A percentile compares a stretch with the other conserved stretches of the same genome.
phyloP scores from a whole-genome alignment of 2,797 vertebrate genomes.

The Lerista edwardsae region DNA sequence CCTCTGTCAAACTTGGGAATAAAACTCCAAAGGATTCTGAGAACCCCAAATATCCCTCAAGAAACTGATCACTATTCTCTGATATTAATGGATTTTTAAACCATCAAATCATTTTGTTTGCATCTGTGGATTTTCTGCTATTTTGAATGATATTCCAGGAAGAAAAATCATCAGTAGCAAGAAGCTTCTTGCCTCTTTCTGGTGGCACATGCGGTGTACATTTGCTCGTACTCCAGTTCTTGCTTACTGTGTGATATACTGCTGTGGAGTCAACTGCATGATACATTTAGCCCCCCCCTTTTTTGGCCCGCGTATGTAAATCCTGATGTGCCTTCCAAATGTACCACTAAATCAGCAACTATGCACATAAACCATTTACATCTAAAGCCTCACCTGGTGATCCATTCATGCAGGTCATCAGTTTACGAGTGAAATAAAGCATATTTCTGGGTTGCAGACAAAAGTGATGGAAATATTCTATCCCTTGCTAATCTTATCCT shows the following conservation, averaged over 20 bases:
- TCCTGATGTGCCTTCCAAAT: constrained; percentile 1
- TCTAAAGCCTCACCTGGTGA: neutral
- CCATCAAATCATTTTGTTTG: constrained; percentile 15
- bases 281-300: constrained; percentile 8
- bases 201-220: constrained; percentile 15
- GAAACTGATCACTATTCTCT: constrained; percentile 47
- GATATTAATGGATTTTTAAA: constrained; percentile 49
- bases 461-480: constrained; percentile 2
- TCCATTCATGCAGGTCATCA: neutral
- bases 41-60: constrained; percentile 26
- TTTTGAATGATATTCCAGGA: constrained; percentile 43
- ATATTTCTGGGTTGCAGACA: neutral
- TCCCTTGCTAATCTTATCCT: neutral
- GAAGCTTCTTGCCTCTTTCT: constrained; percentile 50
- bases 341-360: constrained; percentile 6
- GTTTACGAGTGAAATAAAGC: constrained; percentile 1
- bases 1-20: constrained; percentile 52
- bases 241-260: constrained; percentile 17
- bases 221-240: constrained; percentile 28
- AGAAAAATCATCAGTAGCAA: neutral
- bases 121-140: constrained; percentile 21
- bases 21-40: constrained; percentile 59
- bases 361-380: neutral
- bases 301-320: constrained; percentile 2
- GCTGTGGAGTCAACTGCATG: constrained; percentile 5